Base-by-base conservation (phyloP, 2,888 invertebrate genomes). In the Ochlodes sylvanus region DNA sequence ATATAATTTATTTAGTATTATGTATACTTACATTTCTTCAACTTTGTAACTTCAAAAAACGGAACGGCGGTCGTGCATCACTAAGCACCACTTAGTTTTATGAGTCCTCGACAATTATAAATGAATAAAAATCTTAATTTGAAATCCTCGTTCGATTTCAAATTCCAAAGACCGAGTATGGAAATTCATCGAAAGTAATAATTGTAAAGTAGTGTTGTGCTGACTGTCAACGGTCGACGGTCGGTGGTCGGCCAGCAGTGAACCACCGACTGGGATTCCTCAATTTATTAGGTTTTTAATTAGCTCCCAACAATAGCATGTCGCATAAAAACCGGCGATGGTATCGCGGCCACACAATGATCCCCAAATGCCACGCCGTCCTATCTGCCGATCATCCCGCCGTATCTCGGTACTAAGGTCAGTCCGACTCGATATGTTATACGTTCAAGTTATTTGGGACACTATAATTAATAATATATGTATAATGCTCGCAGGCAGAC, bases 261-360 rank as follows among this genome's bases (percentile, higher is more conserved):
- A n/a, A n/a, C n/a, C n/a, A n/a, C n/a, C n/a, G 34, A 19, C 34
- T n/a, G 19, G 38, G 44, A 64, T 64, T 64, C 64, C 64, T 64
- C 56, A 47, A 64, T 56, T 64, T 64, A 64, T 64, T 56, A 56
- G 47, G n/a, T 64, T 64, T 57, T 64, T 64, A 64, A 64, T 64
- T 64, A 64, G 50, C 47, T 15, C 38, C 38, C 64, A 64, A 64
- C 64, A 64, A 64, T 57, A 57, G 64, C 64, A 57, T 64, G 64
- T 64, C 50, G 63, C 63, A 42, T 64, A 47, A 57, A 50, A 57
- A 64, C 34, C 44, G 17, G 21, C 14, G 65, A 65, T 65, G 50
- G 50, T 58, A 66, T 66, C n/a, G n/a, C 65, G 42, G 47, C 57
- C 47, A 15, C 64, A 64, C 64, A 64, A 57, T 58, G 65, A 56